Evolutionary conservation across 1,140 invertebrate species (phyloP).

Genomic region (Orius laevigatus): DNA sequence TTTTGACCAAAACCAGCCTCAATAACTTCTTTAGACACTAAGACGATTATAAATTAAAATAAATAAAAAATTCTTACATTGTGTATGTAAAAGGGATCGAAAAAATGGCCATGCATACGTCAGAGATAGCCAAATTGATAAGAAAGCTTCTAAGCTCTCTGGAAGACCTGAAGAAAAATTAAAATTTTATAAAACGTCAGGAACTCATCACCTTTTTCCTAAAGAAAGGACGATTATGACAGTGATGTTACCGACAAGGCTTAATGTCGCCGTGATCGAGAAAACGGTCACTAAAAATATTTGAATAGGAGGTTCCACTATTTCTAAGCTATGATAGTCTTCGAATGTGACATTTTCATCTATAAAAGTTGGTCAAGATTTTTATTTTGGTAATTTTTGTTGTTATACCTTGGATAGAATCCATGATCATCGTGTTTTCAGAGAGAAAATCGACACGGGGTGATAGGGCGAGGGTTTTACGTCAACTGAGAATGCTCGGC

Average conservation of each 20-base stretch:
- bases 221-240: constrained; percentile 27
- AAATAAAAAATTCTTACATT: constrained; percentile 25
- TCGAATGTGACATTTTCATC: no score
- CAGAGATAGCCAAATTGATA: constrained; percentile 29
- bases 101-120: constrained; percentile 29
- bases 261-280: constrained; percentile 25
- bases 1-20: no score
- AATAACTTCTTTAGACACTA: no score
- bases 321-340: constrained; percentile 18
- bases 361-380: no score
- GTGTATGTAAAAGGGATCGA: constrained; percentile 33
- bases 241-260: constrained; percentile 26
- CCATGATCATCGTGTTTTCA: no score
- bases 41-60: not conserved
- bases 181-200: not conserved
- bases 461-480: no score
- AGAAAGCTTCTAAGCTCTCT: constrained; percentile 27
- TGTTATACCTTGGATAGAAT: no score
- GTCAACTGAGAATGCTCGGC: no score
- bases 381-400: no score
- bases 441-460: no score
- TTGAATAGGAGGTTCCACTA: constrained; percentile 23
- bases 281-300: constrained; percentile 26
- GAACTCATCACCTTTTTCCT: constrained; percentile 23
- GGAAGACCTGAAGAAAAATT: constrained; percentile 19